Evolutionary conservation across 2,888 invertebrate genomes (phyloP), one percentile per base, ranked within the genome.

Genomic region (Dolichomitus sp.): DNA sequence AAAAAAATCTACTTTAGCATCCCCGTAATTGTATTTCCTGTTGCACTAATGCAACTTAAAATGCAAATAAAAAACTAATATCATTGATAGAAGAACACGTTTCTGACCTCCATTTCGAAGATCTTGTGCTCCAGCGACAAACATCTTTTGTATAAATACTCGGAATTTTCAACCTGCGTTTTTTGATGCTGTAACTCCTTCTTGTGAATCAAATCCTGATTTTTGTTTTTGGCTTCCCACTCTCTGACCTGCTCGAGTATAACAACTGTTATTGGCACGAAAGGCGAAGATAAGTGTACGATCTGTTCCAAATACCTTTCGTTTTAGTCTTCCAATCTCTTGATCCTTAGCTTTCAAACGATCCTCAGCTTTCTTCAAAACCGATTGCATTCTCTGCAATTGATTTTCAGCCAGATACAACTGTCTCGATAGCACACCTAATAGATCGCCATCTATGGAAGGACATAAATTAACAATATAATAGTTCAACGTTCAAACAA

Each of bases 101-200:
- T 80, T 54, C 57, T 48, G 69, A 92, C 92, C 92, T 92, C 92
- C 91, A 92, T 92, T 75, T 92, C 92, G 48, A 74, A 80, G 37
- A 92, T 89, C 78, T 88, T 90, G 14, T 88, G 86, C 79, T 92
- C 92, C 63, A 92, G 86, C 50, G 70, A 85, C 65, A 89, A 30
- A 54, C 91, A 92, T 73, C 88, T 85, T 79, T 85, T 89, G 79
- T 89, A 89, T 7, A 92, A 86, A 68, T 90, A 87, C 52, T 91
- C 91, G 2, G 91, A 89, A 66, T 90, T 89, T 40, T 89, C 87
- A 1, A 86, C 77, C 42, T 90, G 88, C 14, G 78, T 74, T 57
- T 85, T 87, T 72, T 87, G 80, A 65, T 89, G 84, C 14, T 87
- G 86, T 45, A 88, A 84, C 33, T 88, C 88, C 57, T 87, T 89